Evolutionary conservation across 2,797 vertebrate species (phyloP), one percentile per base, ranked within the genome.

Genomic region (Lophius americanus): DNA sequence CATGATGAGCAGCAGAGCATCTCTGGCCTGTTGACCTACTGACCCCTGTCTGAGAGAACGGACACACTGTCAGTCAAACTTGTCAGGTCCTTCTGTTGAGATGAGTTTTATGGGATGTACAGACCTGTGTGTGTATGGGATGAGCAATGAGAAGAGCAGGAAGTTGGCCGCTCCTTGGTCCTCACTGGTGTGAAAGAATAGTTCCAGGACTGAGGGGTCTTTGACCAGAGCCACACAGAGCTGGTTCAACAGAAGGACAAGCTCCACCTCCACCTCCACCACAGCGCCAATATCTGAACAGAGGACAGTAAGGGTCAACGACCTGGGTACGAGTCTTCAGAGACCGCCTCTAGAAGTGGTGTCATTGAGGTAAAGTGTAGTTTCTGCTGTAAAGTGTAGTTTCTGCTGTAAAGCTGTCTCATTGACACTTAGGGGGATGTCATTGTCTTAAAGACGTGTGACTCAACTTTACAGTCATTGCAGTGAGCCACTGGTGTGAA

Each of bases 81-180:
- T 23, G 23, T 23, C 23, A 23, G 23, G 23, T 23, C 23, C 1
- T 23, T 23, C 23, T 23, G 23, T 23, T 1, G 23, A 23, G 23
- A 2, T 23, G 23, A 23, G 23, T 23, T 41, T 2, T 5, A 5
- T 14, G 3, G 23, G 38, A 23, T 32, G 38, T 8, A 4, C 11
- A 5, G 3, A 91, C 91, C 96, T 94, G 82, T 98, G 97, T 53
- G 97, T 97, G 81, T 96, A 99, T 0, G 96, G 96, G 68, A 98
- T 96, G 57, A 99, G 93, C 50, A 99, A 93, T 39, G 97, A 98
- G 91, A 99, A 99, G 68, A 99, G 94, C 55, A 99, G 95, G 89
- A 99, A 98, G 90, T 98, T 97, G 82, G 97, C 93, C 0, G 96
- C 96, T 60, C 97, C 98, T 72, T 98, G 98, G 91, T 98, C 96